Evolutionary conservation across 35 echinoderm and acorn worm genomes (phyloP).

Genomic region (Acanthaster planci): DNA sequence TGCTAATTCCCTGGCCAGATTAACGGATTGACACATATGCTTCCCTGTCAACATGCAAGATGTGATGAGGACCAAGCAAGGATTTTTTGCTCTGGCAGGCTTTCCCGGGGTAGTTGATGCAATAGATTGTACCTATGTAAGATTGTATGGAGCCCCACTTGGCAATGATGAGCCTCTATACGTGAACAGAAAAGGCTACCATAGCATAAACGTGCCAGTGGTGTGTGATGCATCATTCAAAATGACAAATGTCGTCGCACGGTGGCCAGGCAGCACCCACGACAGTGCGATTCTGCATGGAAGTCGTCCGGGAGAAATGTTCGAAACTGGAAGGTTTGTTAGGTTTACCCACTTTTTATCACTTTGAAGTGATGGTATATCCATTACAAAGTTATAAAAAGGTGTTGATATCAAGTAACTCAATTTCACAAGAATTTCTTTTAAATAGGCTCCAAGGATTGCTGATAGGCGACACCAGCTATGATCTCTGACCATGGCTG

Average conservation of each 20-base stretch:
- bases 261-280: constrained; percentile 57
- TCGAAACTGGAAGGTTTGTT: neutral
- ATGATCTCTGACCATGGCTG: too few species aligned
- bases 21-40: neutral
- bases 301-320: constrained; percentile 23
- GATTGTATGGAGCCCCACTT: neutral
- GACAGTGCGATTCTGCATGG: constrained; percentile 35
- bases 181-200: neutral
- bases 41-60: neutral
- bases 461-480: too few species aligned
- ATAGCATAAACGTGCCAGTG: constrained; percentile 35
- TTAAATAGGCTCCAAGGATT: too few species aligned
- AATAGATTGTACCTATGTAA: neutral
- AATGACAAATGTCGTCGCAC: constrained; percentile 28
- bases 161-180: neutral
- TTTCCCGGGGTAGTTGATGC: constrained; percentile 10
- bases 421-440: too few species aligned
- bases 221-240: constrained; percentile 12
- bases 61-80: neutral
- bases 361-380: too few species aligned
- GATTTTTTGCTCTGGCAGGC: neutral
- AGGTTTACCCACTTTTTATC: too few species aligned
- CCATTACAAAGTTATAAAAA: too few species aligned
- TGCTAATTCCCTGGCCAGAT: neutral
- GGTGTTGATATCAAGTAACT: too few species aligned